Evolutionary conservation across 1,140 invertebrate species (phyloP).

Genomic region (Drosophila pseudoobscura): DNA sequence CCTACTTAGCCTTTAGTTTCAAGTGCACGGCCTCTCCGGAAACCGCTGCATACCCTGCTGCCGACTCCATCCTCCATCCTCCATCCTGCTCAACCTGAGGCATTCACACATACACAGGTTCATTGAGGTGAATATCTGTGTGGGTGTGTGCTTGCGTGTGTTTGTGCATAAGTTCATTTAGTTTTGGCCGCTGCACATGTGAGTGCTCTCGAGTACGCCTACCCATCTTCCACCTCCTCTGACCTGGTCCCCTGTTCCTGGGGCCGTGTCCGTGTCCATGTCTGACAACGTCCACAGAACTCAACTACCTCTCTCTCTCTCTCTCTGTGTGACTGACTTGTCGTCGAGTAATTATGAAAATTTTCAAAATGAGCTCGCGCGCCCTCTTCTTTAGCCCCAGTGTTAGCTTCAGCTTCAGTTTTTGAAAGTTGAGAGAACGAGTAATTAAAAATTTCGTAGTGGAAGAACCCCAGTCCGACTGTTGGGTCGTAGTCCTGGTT

Average conservation of each 20-base stretch:
- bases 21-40: constrained; percentile 41
- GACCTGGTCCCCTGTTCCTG: constrained; percentile 1
- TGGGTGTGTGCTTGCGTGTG: constrained; percentile 42
- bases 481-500: constrained; percentile 10
- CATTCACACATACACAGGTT: constrained; percentile 18
- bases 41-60: constrained; percentile 9
- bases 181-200: constrained; percentile 35
- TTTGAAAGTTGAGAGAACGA: constrained; percentile 38
- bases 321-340: constrained; percentile 49
- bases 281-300: constrained; percentile 43
- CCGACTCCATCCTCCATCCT: neutral
- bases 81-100: constrained; percentile 30
- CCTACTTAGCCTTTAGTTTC: constrained; percentile 60
- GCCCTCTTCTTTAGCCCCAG: neutral
- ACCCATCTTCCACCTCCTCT: neutral
- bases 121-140: constrained; percentile 6
- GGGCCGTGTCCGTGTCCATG: constrained; percentile 8
- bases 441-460: constrained; percentile 56
- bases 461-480: constrained; percentile 23
- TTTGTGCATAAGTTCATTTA: constrained; percentile 42
- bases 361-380: constrained; percentile 56
- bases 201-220: constrained; percentile 35
- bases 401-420: constrained; percentile 21
- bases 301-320: constrained; percentile 33
- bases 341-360: constrained; percentile 71